Conservation (phyloP, 2,888 invertebrate genomes). For the Boloria selene region DNA sequence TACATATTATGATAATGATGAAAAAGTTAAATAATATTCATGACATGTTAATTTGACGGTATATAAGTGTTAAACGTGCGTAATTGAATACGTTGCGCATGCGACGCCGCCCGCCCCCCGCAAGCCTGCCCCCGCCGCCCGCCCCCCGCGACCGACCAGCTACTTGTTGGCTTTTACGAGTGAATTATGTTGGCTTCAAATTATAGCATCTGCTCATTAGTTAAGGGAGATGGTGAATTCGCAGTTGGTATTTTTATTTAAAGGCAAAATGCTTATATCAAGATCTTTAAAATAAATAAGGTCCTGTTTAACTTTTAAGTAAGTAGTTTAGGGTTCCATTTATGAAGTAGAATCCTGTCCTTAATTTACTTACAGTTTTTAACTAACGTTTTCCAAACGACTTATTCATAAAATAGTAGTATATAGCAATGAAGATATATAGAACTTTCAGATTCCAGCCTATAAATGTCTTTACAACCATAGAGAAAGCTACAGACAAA, state of each 20-base stretch:
- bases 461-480: no score
- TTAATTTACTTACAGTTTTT: no score
- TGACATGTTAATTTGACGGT: slow-evolving; percentile 75
- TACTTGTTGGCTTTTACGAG: slow-evolving; percentile 36
- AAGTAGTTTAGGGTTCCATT: no score
- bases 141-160: slow-evolving; percentile 31
- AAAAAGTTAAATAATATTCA: slow-evolving; percentile 78
- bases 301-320: no score
- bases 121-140: neutral
- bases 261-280: no score
- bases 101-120: slow-evolving; percentile 8
- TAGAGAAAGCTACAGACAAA: no score
- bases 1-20: slow-evolving; percentile 56
- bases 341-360: no score
- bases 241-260: neutral
- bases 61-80: slow-evolving; percentile 69
- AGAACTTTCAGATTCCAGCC: no score
- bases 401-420: no score
- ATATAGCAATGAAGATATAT: no score
- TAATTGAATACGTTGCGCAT: slow-evolving; percentile 59
- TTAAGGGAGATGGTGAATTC: neutral
- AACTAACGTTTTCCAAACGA: no score
- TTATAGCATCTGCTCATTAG: slow-evolving; percentile 20
- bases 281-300: no score
- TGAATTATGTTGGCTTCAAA: slow-evolving; percentile 28